A percentile compares a stretch with the other conserved stretches of the same genome.
Conservation (phyloP, 2,113 vertebrate species). For the Lophius piscatorius region DNA sequence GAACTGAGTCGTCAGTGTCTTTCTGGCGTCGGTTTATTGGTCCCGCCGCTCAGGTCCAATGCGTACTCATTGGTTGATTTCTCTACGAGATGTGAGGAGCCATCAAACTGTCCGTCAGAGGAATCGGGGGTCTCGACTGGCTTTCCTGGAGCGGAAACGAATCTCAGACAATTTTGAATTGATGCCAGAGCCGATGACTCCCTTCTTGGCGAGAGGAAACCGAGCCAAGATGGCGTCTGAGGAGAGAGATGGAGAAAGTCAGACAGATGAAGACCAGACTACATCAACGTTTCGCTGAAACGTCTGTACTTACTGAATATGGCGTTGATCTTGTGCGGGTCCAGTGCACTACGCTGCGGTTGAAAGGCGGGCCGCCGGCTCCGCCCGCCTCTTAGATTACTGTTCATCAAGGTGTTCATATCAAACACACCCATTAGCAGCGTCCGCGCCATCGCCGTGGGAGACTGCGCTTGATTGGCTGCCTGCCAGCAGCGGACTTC, state of each 20-base stretch:
- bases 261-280: neutral
- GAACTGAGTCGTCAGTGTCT: neutral
- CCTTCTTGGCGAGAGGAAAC: slow-evolving; percentile 70
- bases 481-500: slow-evolving; percentile 60
- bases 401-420: slow-evolving; percentile 70
- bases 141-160: slow-evolving; percentile 65
- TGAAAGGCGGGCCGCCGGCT: slow-evolving; percentile 60
- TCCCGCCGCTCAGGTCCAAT: neutral
- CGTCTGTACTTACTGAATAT: slow-evolving; percentile 61
- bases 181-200: slow-evolving; percentile 74
- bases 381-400: slow-evolving; percentile 66
- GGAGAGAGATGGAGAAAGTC: neutral
- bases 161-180: slow-evolving; percentile 79
- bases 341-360: slow-evolving; percentile 55
- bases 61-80: neutral
- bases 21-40: neutral
- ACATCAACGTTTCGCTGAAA: neutral
- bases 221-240: slow-evolving; percentile 75
- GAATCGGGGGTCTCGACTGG: slow-evolving; percentile 49
- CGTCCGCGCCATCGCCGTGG: slow-evolving; percentile 64
- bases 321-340: slow-evolving; percentile 66
- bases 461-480: slow-evolving; percentile 63
- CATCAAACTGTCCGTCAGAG: slow-evolving; percentile 9
- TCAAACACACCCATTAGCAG: slow-evolving; percentile 71
- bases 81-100: neutral